Evolutionary conservation across 1,140 invertebrate genomes (phyloP), one percentile per base, ranked within the genome.

Genomic region (Stegodyphus mimosarum): DNA sequence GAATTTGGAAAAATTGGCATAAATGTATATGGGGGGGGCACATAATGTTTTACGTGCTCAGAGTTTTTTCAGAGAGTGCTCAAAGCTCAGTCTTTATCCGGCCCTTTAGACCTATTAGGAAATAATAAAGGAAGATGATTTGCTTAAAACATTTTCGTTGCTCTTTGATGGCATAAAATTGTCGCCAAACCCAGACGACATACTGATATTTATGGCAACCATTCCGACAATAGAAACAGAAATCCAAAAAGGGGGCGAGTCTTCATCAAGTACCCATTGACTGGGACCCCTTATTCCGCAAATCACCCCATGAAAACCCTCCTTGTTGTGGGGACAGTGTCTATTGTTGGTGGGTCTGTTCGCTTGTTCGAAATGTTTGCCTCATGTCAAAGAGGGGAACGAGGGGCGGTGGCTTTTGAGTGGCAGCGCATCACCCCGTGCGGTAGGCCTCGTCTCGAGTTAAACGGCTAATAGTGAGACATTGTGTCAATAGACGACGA

Each of bases 191-290:
- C 5, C 55, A 15, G 55, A 9, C 2, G 55, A 60, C 9, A 60
- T 2, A 15, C 55, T 60, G 55, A 9, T 4, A 60, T 11, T 11
- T 60, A 15, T 60, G 15, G 55, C 55, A 60, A 60, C 55, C 55
- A 11, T 15, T 60, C 55, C 55, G 9, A 9, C 55, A 60, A 11
- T 60, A 11, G 9, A 60, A 60, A 60, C 55, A 60, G 55, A 60
- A 60, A 60, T 33, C 55, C 33, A 18, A 17, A 4, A 53, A 60
- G 52, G 72, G 72, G 48, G 5, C 6, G 15, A 60, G 72, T 7
- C 15, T 52, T 74, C 72, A 74, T 74, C 72, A 74, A 74, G 52
- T 55, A 18, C 72, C 72, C 52, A 74, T 74, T 74, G 72, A 74
- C 49, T 48, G 17, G 17, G 48, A 17, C 52, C 53, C 17, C 52